Evolutionary conservation across 2,888 invertebrate species (phyloP), one percentile per base, ranked within the genome.

Genomic region (Erebia aethiops): DNA sequence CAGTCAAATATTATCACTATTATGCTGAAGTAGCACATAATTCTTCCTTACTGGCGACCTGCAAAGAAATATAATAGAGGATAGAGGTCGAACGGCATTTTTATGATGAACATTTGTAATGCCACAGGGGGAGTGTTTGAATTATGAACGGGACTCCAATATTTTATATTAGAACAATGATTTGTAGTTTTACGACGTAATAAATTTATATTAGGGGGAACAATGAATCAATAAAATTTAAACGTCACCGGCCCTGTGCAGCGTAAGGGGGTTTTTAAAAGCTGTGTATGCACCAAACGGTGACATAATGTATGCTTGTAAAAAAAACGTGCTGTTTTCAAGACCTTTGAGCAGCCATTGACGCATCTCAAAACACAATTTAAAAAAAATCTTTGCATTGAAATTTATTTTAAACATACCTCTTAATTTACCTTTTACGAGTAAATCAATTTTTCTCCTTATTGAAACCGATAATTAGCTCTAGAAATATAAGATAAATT

Each of bases 1-100:
- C 80, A 82, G 79, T 88, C 84, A 74, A 88, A 91, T 81, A 88
- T 88, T 74, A 90, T 87, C 83, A 90, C 84, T 83, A 87, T 86
- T 80, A 88, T 84, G 78, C 87, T 89, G 78, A 88, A 88, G 81
- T 86, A 87, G 80, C 87, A 89, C 90, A 90, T 87, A 70, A 74
- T 79, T 72, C 72, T 71, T 21, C 68, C 67, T 68, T 69, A 70
- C 67, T 68, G 49, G 67, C 63, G 58, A 81, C 77, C 90, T 90
- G 88, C 14, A 87, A 88, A 78, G 70, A 84, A 73, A 73, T 66
- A 71, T 65, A 58, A 35, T 70, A 67, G 51, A 67, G 69, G 74
- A 46, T 70, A 67, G 51, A 69, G 69, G 74, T 72, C 67, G 52
- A 67, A 67, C 67, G 58, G 58, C 46, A 67, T 66, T 72, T 71